A percentile compares a stretch with the other conserved stretches of the same genome.
phyloP scores from a whole-genome alignment of 2,113 vertebrate species.

The Hemibagrus wyckioides region DNA sequence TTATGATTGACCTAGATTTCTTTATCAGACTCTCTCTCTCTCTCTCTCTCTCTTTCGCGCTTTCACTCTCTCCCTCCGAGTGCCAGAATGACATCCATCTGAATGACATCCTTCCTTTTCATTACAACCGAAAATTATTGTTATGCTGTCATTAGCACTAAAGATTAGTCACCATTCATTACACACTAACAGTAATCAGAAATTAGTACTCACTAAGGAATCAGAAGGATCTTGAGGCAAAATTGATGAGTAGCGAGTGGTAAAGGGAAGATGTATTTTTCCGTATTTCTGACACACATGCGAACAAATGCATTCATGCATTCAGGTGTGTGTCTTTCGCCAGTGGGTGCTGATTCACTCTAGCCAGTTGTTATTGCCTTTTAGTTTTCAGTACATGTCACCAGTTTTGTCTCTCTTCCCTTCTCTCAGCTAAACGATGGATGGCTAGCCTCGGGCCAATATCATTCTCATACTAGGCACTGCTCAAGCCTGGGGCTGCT shows the following conservation, averaged over 20 bases:
- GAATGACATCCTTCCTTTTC: not conserved
- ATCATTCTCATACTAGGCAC: constrained; percentile 45
- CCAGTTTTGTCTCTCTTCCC: constrained; percentile 34
- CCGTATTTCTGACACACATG: not conserved
- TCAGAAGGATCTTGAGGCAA: not conserved
- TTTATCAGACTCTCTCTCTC: not conserved
- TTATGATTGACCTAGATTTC: constrained; percentile 6
- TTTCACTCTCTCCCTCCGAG: not conserved
- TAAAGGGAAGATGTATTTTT: not conserved
- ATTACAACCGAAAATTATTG: constrained; percentile 13
- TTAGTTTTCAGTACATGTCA: constrained; percentile 43
- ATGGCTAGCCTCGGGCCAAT: constrained; percentile 45
- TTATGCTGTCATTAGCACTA: not conserved
- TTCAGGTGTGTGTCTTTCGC: not conserved
- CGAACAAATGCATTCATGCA: not conserved
- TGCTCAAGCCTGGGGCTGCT: constrained; percentile 40
- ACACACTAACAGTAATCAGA: constrained; percentile 8
- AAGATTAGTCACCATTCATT: constrained; percentile 26
- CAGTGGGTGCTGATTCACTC: constrained; percentile 22
- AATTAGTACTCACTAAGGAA: constrained; percentile 3
- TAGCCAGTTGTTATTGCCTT: constrained; percentile 26
- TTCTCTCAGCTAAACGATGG: constrained; percentile 42
- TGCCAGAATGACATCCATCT: constrained; percentile 9
- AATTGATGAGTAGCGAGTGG: not conserved
- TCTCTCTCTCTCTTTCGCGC: too few relatives aligned